phyloP scores from a whole-genome alignment of 2,797 vertebrate species.

The Notoglanidium macrostoma region DNA sequence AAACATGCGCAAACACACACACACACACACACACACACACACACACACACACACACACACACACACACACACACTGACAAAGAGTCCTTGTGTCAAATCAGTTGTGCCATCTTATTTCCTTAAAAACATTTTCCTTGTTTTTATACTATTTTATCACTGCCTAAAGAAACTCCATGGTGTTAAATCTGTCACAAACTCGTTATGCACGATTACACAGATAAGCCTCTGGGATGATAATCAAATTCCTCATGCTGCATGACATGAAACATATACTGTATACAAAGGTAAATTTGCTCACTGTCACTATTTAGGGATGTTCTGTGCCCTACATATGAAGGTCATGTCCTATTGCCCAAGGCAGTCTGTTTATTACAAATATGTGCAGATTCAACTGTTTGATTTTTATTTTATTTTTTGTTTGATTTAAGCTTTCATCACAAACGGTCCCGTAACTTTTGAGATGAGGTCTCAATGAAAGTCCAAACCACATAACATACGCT shows the following conservation, averaged over 20 bases:
- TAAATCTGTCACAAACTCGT: neutral
- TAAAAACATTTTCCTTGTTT: slow-evolving; percentile 5
- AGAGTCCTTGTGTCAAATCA: neutral
- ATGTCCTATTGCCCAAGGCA: neutral
- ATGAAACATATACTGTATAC: neutral
- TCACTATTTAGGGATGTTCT: neutral
- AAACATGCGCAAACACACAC: neutral
- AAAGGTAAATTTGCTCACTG: neutral
- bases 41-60: neutral
- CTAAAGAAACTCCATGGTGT: neutral
- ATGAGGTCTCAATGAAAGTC: no score
- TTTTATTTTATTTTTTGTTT: no score
- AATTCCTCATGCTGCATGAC: neutral
- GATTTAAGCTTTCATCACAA: no score
- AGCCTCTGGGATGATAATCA: neutral
- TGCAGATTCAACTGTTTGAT: no score
- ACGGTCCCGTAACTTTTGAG: no score
- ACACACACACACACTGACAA: neutral
- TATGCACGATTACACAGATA: neutral
- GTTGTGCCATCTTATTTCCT: neutral
- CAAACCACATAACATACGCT: no score
- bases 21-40: neutral
- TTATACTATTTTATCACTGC: neutral
- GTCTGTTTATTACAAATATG: neutral
- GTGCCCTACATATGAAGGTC: neutral